These are phyloP conservation scores for Heliconius congener DNA, from an alignment of 1,140 invertebrate species.

Conservation along the genomic window DNA sequence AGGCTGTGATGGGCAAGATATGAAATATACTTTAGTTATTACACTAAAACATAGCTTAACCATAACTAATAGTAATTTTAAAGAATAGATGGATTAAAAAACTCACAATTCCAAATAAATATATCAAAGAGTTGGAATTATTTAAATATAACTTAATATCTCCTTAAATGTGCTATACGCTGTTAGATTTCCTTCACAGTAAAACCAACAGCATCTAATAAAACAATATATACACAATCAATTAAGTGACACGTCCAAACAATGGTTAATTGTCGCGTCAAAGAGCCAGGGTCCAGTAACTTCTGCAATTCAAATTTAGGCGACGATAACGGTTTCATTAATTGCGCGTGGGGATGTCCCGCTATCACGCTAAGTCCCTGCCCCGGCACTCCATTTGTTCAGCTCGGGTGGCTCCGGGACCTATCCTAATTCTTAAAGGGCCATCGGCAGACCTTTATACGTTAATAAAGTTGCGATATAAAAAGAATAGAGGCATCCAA, in stretches of 20 bases:
- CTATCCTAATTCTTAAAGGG: constrained; percentile 80
- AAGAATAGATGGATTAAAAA: too few relatives aligned
- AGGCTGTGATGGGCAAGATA: not conserved
- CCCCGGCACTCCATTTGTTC: constrained; percentile 74
- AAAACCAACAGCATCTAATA: not conserved
- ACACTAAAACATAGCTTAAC: not conserved
- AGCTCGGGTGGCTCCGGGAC: constrained; percentile 65
- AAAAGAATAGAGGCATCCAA: constrained; percentile 78
- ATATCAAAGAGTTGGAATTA: too few relatives aligned
- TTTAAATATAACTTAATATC: too few relatives aligned
- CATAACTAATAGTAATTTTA: too few relatives aligned
- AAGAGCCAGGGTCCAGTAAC: constrained; percentile 14
- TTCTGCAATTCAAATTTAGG: constrained; percentile 63
- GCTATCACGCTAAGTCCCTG: constrained; percentile 45
- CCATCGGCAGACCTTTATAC: constrained; percentile 80
- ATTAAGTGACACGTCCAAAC: constrained; percentile 4
- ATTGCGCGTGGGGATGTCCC: constrained; percentile 59
- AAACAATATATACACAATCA: constrained; percentile 7
- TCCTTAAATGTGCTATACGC: not conserved
- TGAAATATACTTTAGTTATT: not conserved
- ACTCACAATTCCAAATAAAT: too few relatives aligned
- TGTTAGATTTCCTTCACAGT: not conserved
- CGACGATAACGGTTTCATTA: constrained; percentile 62
- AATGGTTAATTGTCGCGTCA: constrained; percentile 12
- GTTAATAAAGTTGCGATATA: constrained; percentile 81